Conservation (phyloP, 2,797 vertebrate species). For the Cossypha heuglini region DNA sequence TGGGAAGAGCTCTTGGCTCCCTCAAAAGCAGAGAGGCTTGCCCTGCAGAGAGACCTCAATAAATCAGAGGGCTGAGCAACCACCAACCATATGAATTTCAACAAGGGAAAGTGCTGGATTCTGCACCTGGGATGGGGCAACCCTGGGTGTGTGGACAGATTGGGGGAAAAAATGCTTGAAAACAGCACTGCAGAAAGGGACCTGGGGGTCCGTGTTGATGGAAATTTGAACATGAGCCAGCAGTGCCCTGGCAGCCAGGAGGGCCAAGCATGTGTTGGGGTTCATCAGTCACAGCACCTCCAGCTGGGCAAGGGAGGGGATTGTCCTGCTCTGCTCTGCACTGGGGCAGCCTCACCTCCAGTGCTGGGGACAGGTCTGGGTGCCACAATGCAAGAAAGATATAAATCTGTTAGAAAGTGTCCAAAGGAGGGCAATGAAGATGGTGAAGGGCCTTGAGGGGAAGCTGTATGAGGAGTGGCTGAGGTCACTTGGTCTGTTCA, state of each 20-base stretch:
- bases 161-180: fast-evolving
- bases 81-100: not conserved
- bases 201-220: fast-evolving
- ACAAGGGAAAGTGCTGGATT: not conserved
- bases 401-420: fast-evolving
- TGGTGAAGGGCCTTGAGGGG: not conserved
- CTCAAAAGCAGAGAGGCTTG: fast-evolving
- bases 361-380: fast-evolving
- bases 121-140: not conserved
- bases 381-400: fast-evolving
- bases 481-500: not conserved
- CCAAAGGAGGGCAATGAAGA: not conserved
- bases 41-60: not conserved
- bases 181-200: fast-evolving
- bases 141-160: fast-evolving
- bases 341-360: fast-evolving
- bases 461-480: fast-evolving
- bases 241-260: not conserved
- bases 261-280: fast-evolving
- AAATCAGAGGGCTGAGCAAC: not conserved
- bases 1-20: not conserved
- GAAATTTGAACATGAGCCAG: fast-evolving
- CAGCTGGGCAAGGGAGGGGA: fast-evolving
- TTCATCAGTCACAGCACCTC: fast-evolving
- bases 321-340: fast-evolving